Percentiles rank a stretch among this genome's conserved stretches.
Evolutionary conservation across 2,113 vertebrate species (phyloP).

Genomic region (Caretta caretta): DNA sequence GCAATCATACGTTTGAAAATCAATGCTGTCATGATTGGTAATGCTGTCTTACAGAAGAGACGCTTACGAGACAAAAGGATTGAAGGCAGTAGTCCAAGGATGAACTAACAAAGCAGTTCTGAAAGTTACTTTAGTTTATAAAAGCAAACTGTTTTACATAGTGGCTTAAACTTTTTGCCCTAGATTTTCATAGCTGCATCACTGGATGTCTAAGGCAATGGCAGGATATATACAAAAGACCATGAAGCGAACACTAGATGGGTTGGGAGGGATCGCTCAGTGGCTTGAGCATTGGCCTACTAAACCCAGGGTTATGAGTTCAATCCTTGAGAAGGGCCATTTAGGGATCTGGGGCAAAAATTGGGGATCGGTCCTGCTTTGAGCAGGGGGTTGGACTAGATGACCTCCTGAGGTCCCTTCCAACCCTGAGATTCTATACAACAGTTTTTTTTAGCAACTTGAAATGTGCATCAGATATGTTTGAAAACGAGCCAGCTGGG

Average conservation of each 20-base stretch:
- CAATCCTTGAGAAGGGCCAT: too few species aligned
- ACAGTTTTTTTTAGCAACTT: neutral
- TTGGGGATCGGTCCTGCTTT: too few species aligned
- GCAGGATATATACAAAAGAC: neutral
- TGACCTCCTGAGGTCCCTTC: too few species aligned
- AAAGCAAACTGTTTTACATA: neutral
- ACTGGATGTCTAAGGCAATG: neutral
- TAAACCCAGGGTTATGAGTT: too few species aligned
- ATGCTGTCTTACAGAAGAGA: constrained; percentile 43
- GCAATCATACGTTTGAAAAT: constrained; percentile 78
- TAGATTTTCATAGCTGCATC: neutral
- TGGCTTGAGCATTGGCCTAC: too few species aligned
- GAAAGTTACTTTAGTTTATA: constrained; percentile 10
- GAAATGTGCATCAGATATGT: neutral
- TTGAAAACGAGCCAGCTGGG: neutral
- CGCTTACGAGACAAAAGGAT: constrained; percentile 43
- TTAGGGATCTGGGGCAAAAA: too few species aligned
- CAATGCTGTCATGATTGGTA: constrained; percentile 71
- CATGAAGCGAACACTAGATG: fast-evolving
- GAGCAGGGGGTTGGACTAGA: too few species aligned
- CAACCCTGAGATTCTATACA: too few species aligned
- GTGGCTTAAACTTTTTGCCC: fast-evolving
- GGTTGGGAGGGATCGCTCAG: too few species aligned
- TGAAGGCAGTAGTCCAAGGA: constrained; percentile 54
- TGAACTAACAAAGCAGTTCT: constrained; percentile 31